Evolutionary conservation across 2,888 invertebrate species (phyloP).

Genomic region (Drosophila mulleri): DNA sequence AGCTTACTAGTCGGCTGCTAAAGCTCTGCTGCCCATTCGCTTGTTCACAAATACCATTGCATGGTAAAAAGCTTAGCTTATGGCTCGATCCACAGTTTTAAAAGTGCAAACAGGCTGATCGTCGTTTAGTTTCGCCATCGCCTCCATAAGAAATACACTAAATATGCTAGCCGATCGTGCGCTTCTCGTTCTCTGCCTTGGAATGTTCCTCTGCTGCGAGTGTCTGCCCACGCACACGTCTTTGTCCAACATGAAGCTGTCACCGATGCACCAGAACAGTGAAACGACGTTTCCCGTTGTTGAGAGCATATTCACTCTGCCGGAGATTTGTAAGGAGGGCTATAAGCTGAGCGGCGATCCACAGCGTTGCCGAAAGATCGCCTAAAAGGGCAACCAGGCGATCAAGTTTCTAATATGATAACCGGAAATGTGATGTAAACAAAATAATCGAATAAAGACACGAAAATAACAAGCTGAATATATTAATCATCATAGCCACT

Average conservation of each 20-base stretch:
- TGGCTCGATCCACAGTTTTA: neutral
- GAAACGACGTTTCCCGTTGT: neutral
- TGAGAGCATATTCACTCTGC: slow-evolving; percentile 36
- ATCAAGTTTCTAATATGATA: slow-evolving; percentile 6
- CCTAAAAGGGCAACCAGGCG: slow-evolving; percentile 16
- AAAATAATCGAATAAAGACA: slow-evolving; percentile 5
- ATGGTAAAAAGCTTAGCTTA: slow-evolving; percentile 27
- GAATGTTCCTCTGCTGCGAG: slow-evolving; percentile 27
- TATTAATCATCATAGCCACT: slow-evolving; percentile 1
- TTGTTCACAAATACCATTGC: neutral
- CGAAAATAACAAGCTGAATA: neutral
- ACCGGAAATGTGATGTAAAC: slow-evolving; percentile 3
- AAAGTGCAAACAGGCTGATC: neutral
- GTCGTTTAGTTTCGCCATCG: slow-evolving; percentile 30
- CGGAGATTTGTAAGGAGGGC: slow-evolving; percentile 44
- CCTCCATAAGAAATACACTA: slow-evolving; percentile 10
- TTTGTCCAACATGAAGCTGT: rapidly evolving
- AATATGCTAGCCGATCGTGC: slow-evolving; percentile 16
- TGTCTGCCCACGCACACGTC: neutral
- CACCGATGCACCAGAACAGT: neutral
- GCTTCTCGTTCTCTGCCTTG: slow-evolving; percentile 12
- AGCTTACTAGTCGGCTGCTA: neutral
- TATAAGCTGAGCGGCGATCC: slow-evolving; percentile 12
- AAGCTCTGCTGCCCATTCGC: neutral
- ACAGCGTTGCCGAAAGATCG: slow-evolving; percentile 41